Evolutionary conservation across 2,113 vertebrate species (phyloP).

Genomic region (Eudorcas thomsonii): DNA sequence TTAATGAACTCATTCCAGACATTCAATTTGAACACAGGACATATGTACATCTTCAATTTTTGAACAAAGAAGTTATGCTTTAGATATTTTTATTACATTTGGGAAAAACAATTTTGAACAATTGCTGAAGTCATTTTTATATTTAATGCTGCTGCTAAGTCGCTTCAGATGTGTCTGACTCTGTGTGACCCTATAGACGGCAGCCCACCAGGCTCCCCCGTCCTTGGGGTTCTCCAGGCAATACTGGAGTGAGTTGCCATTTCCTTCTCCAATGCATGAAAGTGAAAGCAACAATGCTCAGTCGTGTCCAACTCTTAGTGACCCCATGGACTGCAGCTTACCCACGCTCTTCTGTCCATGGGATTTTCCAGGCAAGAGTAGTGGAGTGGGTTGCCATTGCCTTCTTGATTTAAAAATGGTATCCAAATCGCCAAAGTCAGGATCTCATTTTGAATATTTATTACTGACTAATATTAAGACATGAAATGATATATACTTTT

Average conservation of each 20-base stretch:
- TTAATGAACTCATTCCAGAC: neutral
- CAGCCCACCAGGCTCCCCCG: too few species aligned
- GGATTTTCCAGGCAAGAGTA: too few species aligned
- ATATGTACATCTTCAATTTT: neutral
- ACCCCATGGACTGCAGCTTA: too few species aligned
- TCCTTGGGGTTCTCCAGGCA: too few species aligned
- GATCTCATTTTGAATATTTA: neutral
- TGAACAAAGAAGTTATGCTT: neutral
- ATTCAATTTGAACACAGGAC: neutral
- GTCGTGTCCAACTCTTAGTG: too few species aligned
- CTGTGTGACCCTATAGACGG: fast-evolving
- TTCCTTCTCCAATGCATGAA: too few species aligned
- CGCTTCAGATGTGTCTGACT: fast-evolving
- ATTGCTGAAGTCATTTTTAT: neutral
- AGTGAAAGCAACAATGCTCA: too few species aligned
- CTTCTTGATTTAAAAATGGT: neutral
- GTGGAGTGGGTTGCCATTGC: too few species aligned
- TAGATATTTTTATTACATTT: neutral
- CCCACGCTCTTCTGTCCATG: too few species aligned
- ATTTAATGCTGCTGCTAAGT: neutral
- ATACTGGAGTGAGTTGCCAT: too few species aligned
- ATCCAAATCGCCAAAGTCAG: neutral
- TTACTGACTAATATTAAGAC: neutral
- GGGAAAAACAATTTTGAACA: neutral
- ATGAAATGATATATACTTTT: neutral